Evolutionary conservation across 2,797 vertebrate species (phyloP), one percentile per base, ranked within the genome.

Genomic region (Geotrypetes seraphini): DNA sequence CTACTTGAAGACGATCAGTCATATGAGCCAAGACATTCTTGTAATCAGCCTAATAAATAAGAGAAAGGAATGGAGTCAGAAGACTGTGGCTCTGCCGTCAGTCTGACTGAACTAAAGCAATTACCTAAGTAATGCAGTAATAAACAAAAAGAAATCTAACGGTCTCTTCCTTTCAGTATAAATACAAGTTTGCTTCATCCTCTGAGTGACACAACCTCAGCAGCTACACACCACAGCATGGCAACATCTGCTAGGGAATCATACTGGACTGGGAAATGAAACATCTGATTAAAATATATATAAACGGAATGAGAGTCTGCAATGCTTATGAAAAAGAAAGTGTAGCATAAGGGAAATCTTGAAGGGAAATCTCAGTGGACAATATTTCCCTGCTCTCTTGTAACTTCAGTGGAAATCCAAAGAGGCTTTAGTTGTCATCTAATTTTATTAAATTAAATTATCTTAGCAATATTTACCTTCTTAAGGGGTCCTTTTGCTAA

Each of bases 271-370:
- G 36, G 37, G 44, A 68, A 60, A 56, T 44, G 58, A 66, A 77
- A 57, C 52, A 57, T 57, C 65, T 63, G 66, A 35, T 39, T 55
- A 48, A 21, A 55, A 54, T 58, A 63, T 39, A 65, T 70, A 69
- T 51, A 38, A n/a, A n/a, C n/a, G n/a, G n/a, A n/a, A n/a, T n/a
- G n/a, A n/a, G n/a, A n/a, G n/a, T n/a, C n/a, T n/a, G n/a, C n/a
- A n/a, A n/a, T n/a, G n/a, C n/a, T n/a, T n/a, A n/a, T n/a, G n/a
- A n/a, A n/a, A n/a, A n/a, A n/a, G n/a, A n/a, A n/a, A n/a, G n/a
- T n/a, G n/a, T n/a, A n/a, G n/a, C n/a, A n/a, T n/a, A n/a, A n/a
- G n/a, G n/a, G n/a, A n/a, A n/a, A n/a, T n/a, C n/a, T n/a, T n/a
- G n/a, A n/a, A n/a, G n/a, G n/a, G n/a, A n/a, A n/a, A n/a, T n/a